These are phyloP conservation scores for Glossophaga mutica DNA, from an alignment of 2,797 vertebrate species.

Conservation along the genomic window DNA sequence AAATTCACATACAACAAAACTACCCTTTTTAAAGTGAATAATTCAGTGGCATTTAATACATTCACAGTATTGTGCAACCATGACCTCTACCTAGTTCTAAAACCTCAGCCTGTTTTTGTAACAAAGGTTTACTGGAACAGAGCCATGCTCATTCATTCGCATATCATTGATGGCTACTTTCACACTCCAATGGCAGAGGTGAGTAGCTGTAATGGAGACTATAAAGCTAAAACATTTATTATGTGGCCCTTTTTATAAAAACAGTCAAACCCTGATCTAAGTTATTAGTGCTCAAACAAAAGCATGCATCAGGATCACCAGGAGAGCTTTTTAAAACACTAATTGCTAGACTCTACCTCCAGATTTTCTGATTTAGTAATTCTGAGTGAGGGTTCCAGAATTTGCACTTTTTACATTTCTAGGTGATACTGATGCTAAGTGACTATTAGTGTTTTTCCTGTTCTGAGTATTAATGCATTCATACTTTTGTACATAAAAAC, in stretches of 20 bases:
- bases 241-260: not conserved
- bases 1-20: slow-evolving; percentile 21
- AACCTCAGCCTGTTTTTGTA: not conserved
- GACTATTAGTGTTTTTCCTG: not conserved
- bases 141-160: not conserved
- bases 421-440: not conserved
- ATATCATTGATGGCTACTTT: not conserved
- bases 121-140: slow-evolving; percentile 15
- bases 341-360: not conserved
- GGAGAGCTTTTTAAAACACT: not conserved
- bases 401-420: not conserved
- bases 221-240: not conserved
- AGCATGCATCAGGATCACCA: not conserved
- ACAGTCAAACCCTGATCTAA: not conserved
- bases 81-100: not conserved
- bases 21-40: slow-evolving; percentile 1
- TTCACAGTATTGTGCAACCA: not conserved
- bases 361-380: not conserved
- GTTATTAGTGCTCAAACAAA: not conserved
- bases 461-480: not conserved
- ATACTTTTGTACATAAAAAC: not conserved
- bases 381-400: not conserved
- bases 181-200: not conserved
- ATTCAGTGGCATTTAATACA: not conserved
- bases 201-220: not conserved